Conservation (phyloP, 2,113 vertebrate species). For the Rafetus swinhoei region DNA sequence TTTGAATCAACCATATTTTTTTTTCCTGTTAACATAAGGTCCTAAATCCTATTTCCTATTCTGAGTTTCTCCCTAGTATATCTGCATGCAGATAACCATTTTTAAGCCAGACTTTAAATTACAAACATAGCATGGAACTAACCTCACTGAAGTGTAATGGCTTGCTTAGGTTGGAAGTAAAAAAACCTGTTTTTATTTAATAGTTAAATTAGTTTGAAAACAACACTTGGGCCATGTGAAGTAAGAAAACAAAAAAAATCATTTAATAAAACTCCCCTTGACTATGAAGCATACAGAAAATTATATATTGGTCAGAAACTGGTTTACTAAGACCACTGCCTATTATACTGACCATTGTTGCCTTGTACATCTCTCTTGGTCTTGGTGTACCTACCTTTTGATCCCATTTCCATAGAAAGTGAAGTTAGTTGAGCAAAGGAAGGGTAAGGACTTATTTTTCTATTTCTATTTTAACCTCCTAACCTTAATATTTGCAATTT, state of each 20-base stretch:
- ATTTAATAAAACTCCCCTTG: no score
- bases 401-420: not conserved
- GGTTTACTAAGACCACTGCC: not conserved
- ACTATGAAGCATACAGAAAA: not conserved
- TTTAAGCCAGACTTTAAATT: not conserved
- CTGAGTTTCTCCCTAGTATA: fast-evolving
- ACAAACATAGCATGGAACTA: not conserved
- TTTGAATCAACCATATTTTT: not conserved
- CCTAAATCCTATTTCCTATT: not conserved
- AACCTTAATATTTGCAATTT: not conserved
- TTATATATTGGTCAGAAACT: not conserved
- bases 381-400: not conserved
- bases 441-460: not conserved
- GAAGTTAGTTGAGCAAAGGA: not conserved
- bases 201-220: not conserved
- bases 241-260: not conserved
- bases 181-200: not conserved
- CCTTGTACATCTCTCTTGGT: not conserved
- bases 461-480: not conserved
- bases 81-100: not conserved
- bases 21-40: not conserved
- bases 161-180: not conserved
- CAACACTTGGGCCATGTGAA: not conserved
- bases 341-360: not conserved
- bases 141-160: not conserved